phyloP scores from a whole-genome alignment of 2,888 invertebrate genomes.

The Plusia festucae region DNA sequence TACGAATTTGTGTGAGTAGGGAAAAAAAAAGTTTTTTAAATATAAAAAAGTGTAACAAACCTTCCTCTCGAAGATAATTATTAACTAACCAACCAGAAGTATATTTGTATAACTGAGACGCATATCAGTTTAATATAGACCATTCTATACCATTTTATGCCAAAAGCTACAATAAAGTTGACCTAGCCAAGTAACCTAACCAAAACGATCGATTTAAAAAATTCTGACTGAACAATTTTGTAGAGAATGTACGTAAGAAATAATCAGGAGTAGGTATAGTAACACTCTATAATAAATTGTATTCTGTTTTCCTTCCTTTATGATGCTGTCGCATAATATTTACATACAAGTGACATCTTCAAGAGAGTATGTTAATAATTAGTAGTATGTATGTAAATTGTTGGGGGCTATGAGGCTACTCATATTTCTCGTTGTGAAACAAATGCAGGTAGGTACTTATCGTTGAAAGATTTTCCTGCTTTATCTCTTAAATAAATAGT shows the following conservation, averaged over 20 bases:
- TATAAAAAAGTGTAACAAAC: too few species aligned
- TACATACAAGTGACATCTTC: background rate
- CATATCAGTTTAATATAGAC: background rate
- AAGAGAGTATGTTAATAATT: slow-evolving; percentile 4
- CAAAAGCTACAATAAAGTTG: background rate
- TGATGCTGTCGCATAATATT: background rate
- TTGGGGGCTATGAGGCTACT: background rate
- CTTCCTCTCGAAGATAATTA: too few species aligned
- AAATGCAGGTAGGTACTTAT: too few species aligned
- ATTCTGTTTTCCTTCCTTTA: background rate
- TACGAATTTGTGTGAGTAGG: too few species aligned
- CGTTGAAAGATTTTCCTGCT: too few species aligned
- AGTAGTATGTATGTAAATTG: background rate
- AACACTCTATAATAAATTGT: background rate
- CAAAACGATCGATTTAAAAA: background rate
- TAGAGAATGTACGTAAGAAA: too few species aligned
- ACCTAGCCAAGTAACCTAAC: background rate
- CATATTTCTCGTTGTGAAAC: background rate
- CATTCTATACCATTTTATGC: background rate
- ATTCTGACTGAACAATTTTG: too few species aligned
- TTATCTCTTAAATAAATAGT: too few species aligned
- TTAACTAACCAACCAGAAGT: background rate
- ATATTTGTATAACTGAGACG: background rate
- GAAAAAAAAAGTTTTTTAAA: too few species aligned
- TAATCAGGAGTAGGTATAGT: too few species aligned